A percentile compares a stretch with the other conserved stretches of the same genome.
These are phyloP conservation scores for Eurytoma adleriae DNA, from an alignment of 2,888 invertebrate genomes.

Conservation along the genomic window DNA sequence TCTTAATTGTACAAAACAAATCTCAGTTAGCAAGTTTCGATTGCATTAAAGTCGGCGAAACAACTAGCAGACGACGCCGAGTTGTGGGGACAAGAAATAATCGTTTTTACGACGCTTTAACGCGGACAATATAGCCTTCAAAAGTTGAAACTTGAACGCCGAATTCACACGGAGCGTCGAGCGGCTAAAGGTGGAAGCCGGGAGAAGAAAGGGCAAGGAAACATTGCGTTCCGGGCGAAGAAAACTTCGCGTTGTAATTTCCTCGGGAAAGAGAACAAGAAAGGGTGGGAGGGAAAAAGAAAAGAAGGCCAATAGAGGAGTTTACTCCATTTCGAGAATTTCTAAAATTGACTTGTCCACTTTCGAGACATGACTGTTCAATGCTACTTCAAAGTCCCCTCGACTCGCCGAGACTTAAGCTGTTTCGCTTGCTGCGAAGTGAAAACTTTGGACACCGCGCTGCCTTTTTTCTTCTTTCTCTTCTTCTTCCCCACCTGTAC, in stretches of 20 bases:
- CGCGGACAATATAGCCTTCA: neutral
- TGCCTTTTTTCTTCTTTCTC: neutral
- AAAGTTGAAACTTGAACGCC: neutral
- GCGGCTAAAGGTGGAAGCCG: neutral
- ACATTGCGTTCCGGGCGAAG: neutral
- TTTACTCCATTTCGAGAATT: slow-evolving; percentile 36
- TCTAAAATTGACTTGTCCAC: slow-evolving; percentile 34
- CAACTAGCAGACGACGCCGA: neutral
- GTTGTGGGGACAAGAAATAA: neutral
- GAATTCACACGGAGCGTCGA: neutral
- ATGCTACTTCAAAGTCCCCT: slow-evolving; percentile 3
- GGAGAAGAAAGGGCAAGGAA: neutral
- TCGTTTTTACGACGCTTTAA: neutral
- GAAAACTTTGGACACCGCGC: neutral
- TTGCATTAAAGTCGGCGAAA: neutral
- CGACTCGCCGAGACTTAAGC: neutral
- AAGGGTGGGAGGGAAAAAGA: neutral
- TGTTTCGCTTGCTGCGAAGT: neutral
- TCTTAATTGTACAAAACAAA: neutral
- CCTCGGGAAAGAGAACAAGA: neutral
- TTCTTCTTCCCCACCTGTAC: neutral
- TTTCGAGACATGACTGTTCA: slow-evolving; percentile 1
- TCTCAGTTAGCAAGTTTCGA: neutral
- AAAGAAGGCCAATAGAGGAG: neutral
- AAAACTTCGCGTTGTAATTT: slow-evolving; percentile 18